These are phyloP conservation scores for Muscicapa comitata DNA, from an alignment of 2,797 vertebrate genomes.

Conservation along the genomic window DNA sequence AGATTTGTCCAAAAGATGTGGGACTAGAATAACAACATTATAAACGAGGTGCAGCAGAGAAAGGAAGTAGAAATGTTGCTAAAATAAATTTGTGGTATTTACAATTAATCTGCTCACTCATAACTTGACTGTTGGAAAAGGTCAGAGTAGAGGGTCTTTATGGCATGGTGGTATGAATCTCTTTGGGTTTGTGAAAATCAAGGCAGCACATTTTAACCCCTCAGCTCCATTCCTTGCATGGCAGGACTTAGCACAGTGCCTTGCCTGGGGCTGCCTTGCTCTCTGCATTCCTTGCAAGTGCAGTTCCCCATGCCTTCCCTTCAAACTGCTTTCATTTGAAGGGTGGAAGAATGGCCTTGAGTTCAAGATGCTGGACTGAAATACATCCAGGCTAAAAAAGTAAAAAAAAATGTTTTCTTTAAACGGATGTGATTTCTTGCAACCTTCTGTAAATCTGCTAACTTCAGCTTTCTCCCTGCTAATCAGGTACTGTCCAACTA, in stretches of 20 bases:
- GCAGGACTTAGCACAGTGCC: rapidly evolving
- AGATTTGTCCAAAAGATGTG: not conserved
- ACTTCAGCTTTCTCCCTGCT: not conserved
- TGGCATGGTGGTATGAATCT: not conserved
- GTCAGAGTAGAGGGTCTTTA: not conserved
- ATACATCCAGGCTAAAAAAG: not conserved
- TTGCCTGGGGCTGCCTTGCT: not conserved
- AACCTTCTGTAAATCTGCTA: not conserved
- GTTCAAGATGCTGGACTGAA: not conserved
- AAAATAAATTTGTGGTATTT: not conserved
- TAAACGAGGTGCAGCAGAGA: not conserved
- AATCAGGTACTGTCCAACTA: not conserved
- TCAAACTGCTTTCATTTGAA: not conserved
- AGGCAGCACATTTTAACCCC: not conserved
- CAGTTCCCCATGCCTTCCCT: rapidly evolving
- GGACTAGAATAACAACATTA: not conserved
- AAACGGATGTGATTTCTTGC: not conserved
- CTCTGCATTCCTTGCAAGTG: not conserved
- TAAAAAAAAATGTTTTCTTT: not conserved
- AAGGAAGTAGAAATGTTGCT: not conserved
- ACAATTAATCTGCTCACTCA: not conserved
- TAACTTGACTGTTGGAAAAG: not conserved
- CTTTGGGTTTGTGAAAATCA: not conserved
- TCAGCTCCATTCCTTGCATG: not conserved
- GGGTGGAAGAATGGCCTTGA: not conserved